Evolutionary conservation across 2,888 invertebrate species (phyloP).

Genomic region (Dendrolimus houi): DNA sequence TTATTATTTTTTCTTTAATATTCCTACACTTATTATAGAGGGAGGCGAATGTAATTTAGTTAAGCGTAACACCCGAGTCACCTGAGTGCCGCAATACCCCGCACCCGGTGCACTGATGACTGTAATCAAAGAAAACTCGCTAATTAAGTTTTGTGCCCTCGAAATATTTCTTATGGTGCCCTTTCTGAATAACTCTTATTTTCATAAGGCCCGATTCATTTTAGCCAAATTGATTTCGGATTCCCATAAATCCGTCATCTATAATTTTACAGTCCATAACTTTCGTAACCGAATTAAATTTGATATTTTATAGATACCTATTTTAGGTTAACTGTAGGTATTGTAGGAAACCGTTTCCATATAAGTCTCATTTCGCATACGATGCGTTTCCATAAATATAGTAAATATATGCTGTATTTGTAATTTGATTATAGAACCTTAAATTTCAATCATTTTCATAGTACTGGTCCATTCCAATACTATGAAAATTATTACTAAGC

Average conservation of each 20-base stretch:
- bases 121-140: constrained; percentile 73
- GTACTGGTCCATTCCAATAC: too few relatives aligned
- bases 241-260: neutral
- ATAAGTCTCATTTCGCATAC: too few relatives aligned
- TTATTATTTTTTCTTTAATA: constrained; percentile 20
- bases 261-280: neutral
- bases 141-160: constrained; percentile 62
- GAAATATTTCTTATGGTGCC: constrained; percentile 42
- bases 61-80: constrained; percentile 46
- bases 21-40: constrained; percentile 28
- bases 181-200: constrained; percentile 1
- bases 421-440: too few relatives aligned
- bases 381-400: too few relatives aligned
- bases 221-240: neutral
- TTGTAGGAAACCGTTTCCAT: too few relatives aligned
- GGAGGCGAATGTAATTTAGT: constrained; percentile 60
- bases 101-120: constrained; percentile 70
- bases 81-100: constrained; percentile 54
- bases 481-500: too few relatives aligned
- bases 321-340: too few relatives aligned
- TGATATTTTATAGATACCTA: too few relatives aligned
- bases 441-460: too few relatives aligned
- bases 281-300: neutral
- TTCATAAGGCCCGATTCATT: neutral
- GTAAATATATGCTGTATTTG: too few relatives aligned